phyloP scores from a whole-genome alignment of 2,113 vertebrate genomes.

The Zosterops japonicus region DNA sequence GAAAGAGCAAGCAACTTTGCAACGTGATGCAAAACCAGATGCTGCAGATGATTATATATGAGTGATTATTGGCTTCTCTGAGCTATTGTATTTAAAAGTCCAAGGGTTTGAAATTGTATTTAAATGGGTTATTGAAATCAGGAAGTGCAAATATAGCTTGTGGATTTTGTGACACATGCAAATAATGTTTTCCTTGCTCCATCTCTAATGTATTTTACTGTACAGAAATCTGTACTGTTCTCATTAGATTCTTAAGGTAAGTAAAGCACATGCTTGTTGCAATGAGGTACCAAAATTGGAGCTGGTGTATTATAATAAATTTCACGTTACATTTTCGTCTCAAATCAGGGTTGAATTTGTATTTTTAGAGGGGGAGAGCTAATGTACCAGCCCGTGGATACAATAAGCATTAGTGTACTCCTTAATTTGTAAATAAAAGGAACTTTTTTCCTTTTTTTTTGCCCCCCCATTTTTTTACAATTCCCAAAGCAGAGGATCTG shows the following conservation, averaged over 20 bases:
- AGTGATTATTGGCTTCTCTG: not conserved
- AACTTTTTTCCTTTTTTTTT: accelerated
- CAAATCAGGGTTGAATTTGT: not conserved
- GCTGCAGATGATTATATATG: not conserved
- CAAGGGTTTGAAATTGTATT: not conserved
- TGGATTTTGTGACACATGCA: not conserved
- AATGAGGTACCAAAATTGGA: not conserved
- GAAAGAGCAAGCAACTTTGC: not conserved
- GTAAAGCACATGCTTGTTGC: not conserved
- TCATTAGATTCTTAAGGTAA: not conserved
- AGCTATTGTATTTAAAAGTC: not conserved
- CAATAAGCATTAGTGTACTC: not conserved
- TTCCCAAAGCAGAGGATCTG: not conserved
- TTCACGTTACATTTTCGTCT: not conserved
- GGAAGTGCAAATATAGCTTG: not conserved
- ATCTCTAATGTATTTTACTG: not conserved
- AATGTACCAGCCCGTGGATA: not conserved
- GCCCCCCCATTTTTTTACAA: not conserved
- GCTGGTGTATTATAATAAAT: not conserved
- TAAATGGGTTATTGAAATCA: not conserved
- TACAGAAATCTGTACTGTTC: not conserved
- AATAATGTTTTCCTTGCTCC: not conserved
- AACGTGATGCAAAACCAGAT: not conserved
- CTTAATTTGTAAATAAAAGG: not conserved
- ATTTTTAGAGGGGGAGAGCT: not conserved